These are phyloP conservation scores for Acanthurus leucopareius DNA, from an alignment of 2,797 vertebrate genomes.

Conservation along the genomic window DNA sequence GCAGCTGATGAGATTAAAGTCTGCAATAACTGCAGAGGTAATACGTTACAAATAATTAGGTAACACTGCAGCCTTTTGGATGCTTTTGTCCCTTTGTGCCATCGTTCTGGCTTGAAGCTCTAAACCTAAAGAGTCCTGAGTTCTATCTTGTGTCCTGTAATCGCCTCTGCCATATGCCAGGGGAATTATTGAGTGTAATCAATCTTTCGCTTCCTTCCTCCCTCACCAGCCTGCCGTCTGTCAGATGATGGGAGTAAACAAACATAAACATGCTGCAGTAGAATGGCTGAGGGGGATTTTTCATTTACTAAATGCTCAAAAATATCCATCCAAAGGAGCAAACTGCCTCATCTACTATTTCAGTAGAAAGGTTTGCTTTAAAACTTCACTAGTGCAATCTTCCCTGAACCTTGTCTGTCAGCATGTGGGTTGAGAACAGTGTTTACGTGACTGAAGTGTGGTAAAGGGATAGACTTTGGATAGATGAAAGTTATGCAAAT, in stretches of 20 bases:
- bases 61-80: neutral
- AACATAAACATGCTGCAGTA: constrained; percentile 37
- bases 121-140: constrained; percentile 27
- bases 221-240: constrained; percentile 32
- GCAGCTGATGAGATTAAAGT: constrained; percentile 8
- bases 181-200: constrained; percentile 61
- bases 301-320: constrained; percentile 27
- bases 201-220: constrained; percentile 29
- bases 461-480: constrained; percentile 30
- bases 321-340: constrained; percentile 2
- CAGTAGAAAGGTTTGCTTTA: constrained; percentile 8
- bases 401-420: constrained; percentile 19
- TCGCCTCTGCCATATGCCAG: constrained; percentile 54
- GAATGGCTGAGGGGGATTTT: constrained; percentile 22
- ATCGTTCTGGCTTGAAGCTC: constrained; percentile 5
- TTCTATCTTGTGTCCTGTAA: constrained; percentile 38
- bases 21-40: constrained; percentile 3
- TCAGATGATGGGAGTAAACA: constrained; percentile 45
- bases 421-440: constrained; percentile 18
- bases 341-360: constrained; percentile 5
- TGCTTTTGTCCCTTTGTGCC: constrained; percentile 4
- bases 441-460: constrained; percentile 25
- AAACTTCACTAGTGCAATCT: constrained; percentile 8
- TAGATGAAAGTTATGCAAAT: constrained; percentile 25
- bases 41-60: neutral